These are phyloP conservation scores for Mesodorylaimus sp. DNA, from an alignment of 2,888 invertebrate species.

Conservation along the genomic window DNA sequence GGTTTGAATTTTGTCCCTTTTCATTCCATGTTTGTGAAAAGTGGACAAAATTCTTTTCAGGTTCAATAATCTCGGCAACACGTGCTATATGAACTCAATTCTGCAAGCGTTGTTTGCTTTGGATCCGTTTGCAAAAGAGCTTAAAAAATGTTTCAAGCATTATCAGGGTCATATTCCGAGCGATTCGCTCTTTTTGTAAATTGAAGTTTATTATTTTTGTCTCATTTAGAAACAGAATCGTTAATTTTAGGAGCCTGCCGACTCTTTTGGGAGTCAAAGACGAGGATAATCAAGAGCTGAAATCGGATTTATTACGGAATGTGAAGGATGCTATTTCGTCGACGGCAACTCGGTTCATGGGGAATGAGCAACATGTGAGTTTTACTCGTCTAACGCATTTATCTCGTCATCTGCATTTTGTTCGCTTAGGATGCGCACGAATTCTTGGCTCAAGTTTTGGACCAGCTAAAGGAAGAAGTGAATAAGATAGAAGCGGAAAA, in stretches of 20 bases:
- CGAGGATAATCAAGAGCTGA: not conserved
- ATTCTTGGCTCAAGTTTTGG: slow-evolving; percentile 29
- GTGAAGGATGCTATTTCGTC: slow-evolving; percentile 26
- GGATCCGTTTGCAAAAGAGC: slow-evolving; percentile 6
- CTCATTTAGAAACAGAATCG: not conserved
- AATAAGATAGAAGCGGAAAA: slow-evolving; percentile 15
- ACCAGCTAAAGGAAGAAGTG: slow-evolving; percentile 30
- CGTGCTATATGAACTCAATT: slow-evolving; percentile 32
- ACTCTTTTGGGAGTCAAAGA: not conserved
- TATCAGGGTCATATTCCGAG: slow-evolving; percentile 9
- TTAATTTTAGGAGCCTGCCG: not conserved
- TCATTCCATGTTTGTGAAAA: too few species aligned
- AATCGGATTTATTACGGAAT: slow-evolving; percentile 16
- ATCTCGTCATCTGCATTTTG: not conserved
- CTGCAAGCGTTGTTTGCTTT: slow-evolving; percentile 21
- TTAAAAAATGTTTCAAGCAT: not conserved
- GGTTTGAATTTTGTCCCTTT: too few species aligned
- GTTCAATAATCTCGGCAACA: slow-evolving; percentile 13
- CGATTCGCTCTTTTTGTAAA: not conserved
- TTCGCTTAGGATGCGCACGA: slow-evolving; percentile 32
- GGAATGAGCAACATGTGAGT: slow-evolving; percentile 29
- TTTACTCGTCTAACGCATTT: slow-evolving; percentile 2
- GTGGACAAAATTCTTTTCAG: slow-evolving; percentile 5
- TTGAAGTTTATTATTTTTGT: not conserved
- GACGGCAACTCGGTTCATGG: slow-evolving; percentile 26